A percentile compares a stretch with the other conserved stretches of the same genome.
These are phyloP conservation scores for Ailurus styani DNA, from an alignment of 2,113 vertebrate species.

Conservation along the genomic window DNA sequence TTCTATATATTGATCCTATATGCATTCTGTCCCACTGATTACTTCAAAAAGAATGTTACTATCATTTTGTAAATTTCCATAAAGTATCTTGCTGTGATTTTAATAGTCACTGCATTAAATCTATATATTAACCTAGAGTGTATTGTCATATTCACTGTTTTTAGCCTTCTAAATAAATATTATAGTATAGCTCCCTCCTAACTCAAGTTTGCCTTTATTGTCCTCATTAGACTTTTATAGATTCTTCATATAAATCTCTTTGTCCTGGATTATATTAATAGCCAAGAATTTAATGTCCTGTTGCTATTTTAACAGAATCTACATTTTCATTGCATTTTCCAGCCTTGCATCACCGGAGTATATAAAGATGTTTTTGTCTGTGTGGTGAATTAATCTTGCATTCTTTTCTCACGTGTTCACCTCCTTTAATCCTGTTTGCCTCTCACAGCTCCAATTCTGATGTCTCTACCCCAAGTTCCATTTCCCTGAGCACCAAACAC, in stretches of 20 bases:
- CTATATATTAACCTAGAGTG: conserved; percentile 4
- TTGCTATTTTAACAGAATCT: conserved; percentile 44
- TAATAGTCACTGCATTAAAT: conserved; percentile 54
- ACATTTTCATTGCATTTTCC: not conserved
- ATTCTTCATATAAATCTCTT: conserved; percentile 56
- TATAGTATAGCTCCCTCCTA: not conserved
- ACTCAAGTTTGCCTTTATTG: conserved; percentile 40
- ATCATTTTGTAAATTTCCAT: conserved; percentile 45
- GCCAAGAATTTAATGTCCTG: conserved; percentile 29
- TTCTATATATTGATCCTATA: not conserved
- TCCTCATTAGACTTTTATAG: conserved; percentile 46
- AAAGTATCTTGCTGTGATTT: conserved; percentile 57
- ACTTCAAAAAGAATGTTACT: conserved; percentile 24
- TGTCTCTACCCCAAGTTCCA: not conserved
- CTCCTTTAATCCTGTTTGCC: not conserved
- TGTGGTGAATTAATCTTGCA: not conserved
- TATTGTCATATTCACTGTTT: conserved; percentile 37
- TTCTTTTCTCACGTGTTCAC: not conserved
- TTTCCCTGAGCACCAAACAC: not conserved
- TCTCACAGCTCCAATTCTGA: not conserved
- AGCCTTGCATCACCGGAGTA: not conserved
- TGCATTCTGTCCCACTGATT: not conserved
- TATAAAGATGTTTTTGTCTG: not conserved
- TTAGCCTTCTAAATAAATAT: conserved; percentile 60
- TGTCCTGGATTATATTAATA: conserved; percentile 42